Base-by-base conservation (phyloP, 2,113 vertebrate species). In the Sialia sialis region DNA sequence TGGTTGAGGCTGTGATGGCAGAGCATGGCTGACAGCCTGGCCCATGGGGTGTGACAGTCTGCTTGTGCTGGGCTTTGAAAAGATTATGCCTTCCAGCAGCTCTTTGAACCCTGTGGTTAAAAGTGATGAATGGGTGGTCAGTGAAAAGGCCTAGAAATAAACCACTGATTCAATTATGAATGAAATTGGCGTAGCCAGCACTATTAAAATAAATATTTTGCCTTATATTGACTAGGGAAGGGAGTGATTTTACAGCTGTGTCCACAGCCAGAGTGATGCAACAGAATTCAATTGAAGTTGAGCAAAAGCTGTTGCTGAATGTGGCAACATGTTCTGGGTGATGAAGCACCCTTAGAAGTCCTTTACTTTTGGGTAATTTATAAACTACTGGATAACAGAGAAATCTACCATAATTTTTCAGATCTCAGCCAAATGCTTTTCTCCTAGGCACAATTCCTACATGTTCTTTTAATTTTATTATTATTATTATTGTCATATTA, bases 141-240 rank as follows among this genome's bases (percentile, higher is more conserved):
- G 68, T 90, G 68, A 89, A 95, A 86, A 93, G 89, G 59, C 29
- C 30, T 73, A 70, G 85, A 80, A 96, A 67, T 86, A 84, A 84
- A 90, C 85, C 87, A n/a, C 55, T 77, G 68, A 84, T 88, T 93
- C 34, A 95, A 86, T 95, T 86, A 84, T 93, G 90, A 95, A 95
- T 93, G 59, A 90, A 94, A 84, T 56, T 67, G 27, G 60, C 43
- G 39, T 46, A 63, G 55, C 36, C 5, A 2, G n/a, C 39, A 56
- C 51, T 89, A 90, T 77, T 74, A 83, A 93, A 96, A 93, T 69
- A 92, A 96, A 86, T 74, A 94, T 95, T 95, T 86, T 90, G 72
- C 68, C 80, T 90, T 86, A 48, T 41, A 63, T 21, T 92, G 59
- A 67, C 72, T 70, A 48, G 64, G 22, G 73, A 81, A 90, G 27